Base-by-base conservation (phyloP, 2,888 invertebrate species). In the Mesochorus sp. region DNA sequence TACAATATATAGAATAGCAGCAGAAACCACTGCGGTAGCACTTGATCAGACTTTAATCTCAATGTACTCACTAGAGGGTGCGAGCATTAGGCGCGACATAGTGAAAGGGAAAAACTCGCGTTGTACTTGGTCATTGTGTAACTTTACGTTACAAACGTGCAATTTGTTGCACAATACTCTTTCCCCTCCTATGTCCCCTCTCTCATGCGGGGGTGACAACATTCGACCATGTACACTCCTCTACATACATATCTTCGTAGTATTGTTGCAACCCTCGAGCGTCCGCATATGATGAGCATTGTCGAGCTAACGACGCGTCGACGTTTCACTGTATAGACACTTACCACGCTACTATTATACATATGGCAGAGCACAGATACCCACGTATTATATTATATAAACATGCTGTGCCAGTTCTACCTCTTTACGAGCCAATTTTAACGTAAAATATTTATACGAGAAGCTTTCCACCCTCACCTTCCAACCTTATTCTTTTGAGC, bases 361-460 rank as follows among this genome's bases (percentile, higher is more conserved):
- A 34, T 21, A 55, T 42, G n/a, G n/a, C n/a, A n/a, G n/a, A n/a
- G n/a, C n/a, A 39, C 28, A 31, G 14, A 28, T 24, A 37, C 17
- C 26, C 37, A 34, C 6, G 19, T 34, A 31, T n/a, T 42, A 14
- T 66, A 67, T 51, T 53, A 64, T 71, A 71, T 42, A 62, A 62
- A 53, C 74, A 71, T 53, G 19, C 17, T 28, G 55, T 55, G 10
- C 75, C 51, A 70, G 55, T 64, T 70, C 55, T 57, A 51, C 84
- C 82, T 84, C 84, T 87, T 86, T 85, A 84, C 81, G 80, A 82
- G 84, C 83, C 83, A 85, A 86, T 87, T 85, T 83, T 75, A 68
- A 67, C 73, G 62, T 86, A 77, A 85, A 86, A 85, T 85, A 86
- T 85, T 86, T 80, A 85, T 84, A 76, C 77, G 79, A 75, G 53